A percentile compares a stretch with the other conserved stretches of the same genome.
Conservation (phyloP, 2,797 vertebrate genomes). For the Phalloptychus januarius region DNA sequence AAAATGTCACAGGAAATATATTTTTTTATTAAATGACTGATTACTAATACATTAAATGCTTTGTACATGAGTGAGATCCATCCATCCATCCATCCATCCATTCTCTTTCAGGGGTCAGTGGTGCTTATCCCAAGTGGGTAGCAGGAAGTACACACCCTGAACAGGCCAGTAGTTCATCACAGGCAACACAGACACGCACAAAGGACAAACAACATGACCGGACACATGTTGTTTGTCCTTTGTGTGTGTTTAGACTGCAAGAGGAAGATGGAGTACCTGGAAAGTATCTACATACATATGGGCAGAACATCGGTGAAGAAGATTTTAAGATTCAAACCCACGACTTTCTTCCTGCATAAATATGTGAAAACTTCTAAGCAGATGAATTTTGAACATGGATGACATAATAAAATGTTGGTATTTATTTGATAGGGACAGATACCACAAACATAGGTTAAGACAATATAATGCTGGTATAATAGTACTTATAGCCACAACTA, state of each 20-base stretch:
- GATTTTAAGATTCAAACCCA: background rate
- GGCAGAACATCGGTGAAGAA: background rate
- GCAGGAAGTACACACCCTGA: background rate
- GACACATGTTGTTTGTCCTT: no score
- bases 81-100: background rate
- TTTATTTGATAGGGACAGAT: no score
- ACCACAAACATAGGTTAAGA: background rate
- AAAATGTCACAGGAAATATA: background rate
- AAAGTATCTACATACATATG: background rate
- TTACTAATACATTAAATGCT: background rate
- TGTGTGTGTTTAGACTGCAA: background rate
- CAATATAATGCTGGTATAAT: no score
- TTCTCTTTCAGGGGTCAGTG: background rate
- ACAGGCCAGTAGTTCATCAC: background rate
- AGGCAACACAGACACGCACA: background rate
- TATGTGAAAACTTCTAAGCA: background rate
- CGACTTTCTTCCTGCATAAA: background rate
- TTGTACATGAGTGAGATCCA: background rate
- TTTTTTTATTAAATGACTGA: background rate
- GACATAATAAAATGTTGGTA: no score
- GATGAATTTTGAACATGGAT: no score
- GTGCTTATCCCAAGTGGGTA: background rate
- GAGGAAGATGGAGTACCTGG: background rate
- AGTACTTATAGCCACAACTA: no score
- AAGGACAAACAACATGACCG: background rate